Conservation (phyloP, 2,888 invertebrate species). For the Chrysolina haemoptera region DNA sequence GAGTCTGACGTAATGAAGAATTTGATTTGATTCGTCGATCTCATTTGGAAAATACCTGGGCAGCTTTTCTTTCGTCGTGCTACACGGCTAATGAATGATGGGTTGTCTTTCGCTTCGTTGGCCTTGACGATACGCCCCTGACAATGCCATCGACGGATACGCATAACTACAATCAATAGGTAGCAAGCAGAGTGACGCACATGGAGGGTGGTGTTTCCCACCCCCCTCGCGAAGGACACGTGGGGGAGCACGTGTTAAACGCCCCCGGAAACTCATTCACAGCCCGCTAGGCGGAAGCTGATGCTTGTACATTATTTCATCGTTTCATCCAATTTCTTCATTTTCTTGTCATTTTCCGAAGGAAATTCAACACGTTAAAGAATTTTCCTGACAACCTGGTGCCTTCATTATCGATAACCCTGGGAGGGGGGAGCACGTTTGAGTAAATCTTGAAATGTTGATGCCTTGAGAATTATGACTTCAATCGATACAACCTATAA, state of each 20-base stretch:
- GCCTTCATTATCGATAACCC: too few relatives aligned
- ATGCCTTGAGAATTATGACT: too few relatives aligned
- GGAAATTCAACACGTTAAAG: too few relatives aligned
- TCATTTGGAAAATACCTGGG: too few relatives aligned
- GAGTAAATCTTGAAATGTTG: too few relatives aligned
- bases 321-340: slow-evolving; percentile 8
- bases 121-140: slow-evolving; percentile 50
- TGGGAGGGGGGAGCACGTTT: too few relatives aligned
- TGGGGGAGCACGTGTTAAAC: slow-evolving; percentile 66
- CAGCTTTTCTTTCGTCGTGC: too few relatives aligned
- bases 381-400: too few relatives aligned
- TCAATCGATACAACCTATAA: too few relatives aligned
- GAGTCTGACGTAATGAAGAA: too few relatives aligned
- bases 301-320: slow-evolving; percentile 41
- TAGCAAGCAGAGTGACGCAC: slow-evolving; percentile 67
- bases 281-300: slow-evolving; percentile 61
- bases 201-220: slow-evolving; percentile 62
- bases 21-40: too few relatives aligned
- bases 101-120: slow-evolving; percentile 22
- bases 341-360: neutral
- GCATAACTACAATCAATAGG: slow-evolving; percentile 64
- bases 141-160: slow-evolving; percentile 51
- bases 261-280: slow-evolving; percentile 64
- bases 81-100: neutral
- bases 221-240: slow-evolving; percentile 65